phyloP scores from a whole-genome alignment of 2,113 vertebrate species.

The Dromas ardeola region DNA sequence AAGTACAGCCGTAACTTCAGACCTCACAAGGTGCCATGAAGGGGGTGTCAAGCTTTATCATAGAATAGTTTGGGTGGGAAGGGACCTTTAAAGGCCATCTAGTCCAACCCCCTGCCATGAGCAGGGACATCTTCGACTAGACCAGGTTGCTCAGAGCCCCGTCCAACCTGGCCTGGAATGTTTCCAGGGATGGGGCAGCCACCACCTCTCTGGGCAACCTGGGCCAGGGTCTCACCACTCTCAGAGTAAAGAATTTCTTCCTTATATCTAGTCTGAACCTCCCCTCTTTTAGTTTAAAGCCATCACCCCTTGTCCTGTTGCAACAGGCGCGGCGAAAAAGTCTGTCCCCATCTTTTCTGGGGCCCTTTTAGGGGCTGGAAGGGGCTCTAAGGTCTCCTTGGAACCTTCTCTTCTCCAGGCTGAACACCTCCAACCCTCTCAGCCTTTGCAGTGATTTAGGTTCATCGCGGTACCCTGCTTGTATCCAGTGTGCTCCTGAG shows the following conservation, averaged over 20 bases:
- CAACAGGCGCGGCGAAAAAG: not conserved
- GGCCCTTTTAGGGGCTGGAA: not conserved
- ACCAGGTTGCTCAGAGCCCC: not conserved
- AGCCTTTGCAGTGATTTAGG: not conserved
- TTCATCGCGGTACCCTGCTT: not conserved
- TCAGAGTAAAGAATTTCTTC: not conserved
- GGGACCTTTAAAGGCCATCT: not conserved
- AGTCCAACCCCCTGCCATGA: too few relatives aligned
- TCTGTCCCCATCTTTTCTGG: not conserved
- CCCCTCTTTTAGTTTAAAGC: not conserved
- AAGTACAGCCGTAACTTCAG: not conserved
- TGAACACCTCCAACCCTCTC: not conserved
- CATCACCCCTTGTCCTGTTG: not conserved
- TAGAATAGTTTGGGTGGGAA: not conserved
- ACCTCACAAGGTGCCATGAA: fast-evolving
- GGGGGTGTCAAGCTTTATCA: not conserved
- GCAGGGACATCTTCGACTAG: not conserved
- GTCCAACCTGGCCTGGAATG: not conserved
- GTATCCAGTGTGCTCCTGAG: not conserved
- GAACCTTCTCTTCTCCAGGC: not conserved
- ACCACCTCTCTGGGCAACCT: not conserved
- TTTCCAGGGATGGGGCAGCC: not conserved
- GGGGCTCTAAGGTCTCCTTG: not conserved
- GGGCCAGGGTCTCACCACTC: too few relatives aligned
- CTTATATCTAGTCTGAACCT: not conserved